phyloP scores from a whole-genome alignment of 2,888 invertebrate species.

The Polymixis lichenea region DNA sequence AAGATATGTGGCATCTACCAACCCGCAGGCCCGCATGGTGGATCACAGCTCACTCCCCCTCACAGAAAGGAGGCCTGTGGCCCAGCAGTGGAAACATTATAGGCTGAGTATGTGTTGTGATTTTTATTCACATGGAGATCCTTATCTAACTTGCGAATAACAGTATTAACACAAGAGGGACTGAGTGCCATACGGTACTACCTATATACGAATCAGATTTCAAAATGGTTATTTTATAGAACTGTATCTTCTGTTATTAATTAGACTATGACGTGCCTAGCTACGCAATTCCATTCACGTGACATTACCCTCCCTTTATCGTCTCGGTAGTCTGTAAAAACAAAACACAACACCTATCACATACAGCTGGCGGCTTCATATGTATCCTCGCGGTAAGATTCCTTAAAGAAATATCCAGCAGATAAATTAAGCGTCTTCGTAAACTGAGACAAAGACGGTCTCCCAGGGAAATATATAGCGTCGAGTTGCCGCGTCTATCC shows the following conservation, averaged over 20 bases:
- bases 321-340: not conserved
- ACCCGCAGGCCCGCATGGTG: not conserved
- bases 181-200: not conserved
- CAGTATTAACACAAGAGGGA: no score
- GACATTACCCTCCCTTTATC: not conserved
- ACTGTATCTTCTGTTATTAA: not conserved
- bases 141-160: no score
- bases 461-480: conserved; percentile 39
- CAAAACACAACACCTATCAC: not conserved
- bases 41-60: not conserved
- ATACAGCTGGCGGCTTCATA: not conserved
- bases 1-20: not conserved
- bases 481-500: conserved; percentile 25
- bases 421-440: conserved; percentile 42
- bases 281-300: not conserved
- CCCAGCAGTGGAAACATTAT: not conserved
- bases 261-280: no score
- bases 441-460: conserved; percentile 47
- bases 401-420: conserved; percentile 26
- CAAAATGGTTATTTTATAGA: not conserved
- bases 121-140: no score
- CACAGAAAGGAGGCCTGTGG: not conserved
- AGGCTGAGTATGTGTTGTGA: not conserved
- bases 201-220: not conserved
- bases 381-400: conserved; percentile 18